Percentiles rank a stretch among this genome's conserved stretches.
These are phyloP conservation scores for Phrynosoma blainvillii DNA, from an alignment of 2,113 vertebrate species.

Conservation along the genomic window DNA sequence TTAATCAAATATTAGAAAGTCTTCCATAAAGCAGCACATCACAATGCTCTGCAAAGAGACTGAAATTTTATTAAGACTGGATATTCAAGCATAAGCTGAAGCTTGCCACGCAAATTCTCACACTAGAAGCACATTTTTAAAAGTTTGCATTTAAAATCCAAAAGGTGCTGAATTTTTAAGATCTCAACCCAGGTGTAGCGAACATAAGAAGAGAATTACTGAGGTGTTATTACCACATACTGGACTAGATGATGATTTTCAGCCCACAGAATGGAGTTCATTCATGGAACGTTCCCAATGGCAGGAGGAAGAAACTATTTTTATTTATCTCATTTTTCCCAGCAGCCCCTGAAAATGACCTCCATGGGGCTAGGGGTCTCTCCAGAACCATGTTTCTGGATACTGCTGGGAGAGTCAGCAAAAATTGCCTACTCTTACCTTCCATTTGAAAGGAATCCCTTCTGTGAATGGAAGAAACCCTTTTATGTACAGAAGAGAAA, in stretches of 20 bases:
- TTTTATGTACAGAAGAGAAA: no score
- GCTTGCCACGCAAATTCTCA: background rate
- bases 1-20: background rate
- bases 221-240: background rate
- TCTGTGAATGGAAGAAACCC: background rate
- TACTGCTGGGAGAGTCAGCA: background rate
- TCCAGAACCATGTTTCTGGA: background rate
- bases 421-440: background rate
- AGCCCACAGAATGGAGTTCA: no score
- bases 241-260: background rate
- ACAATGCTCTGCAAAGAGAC: background rate
- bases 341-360: background rate
- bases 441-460: background rate
- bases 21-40: background rate
- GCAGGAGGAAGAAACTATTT: background rate
- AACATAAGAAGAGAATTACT: background rate
- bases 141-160: conserved; percentile 3
- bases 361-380: background rate
- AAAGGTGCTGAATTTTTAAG: background rate
- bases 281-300: background rate
- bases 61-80: background rate
- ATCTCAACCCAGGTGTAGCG: background rate
- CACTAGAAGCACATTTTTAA: background rate
- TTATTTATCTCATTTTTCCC: no score
- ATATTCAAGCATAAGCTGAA: background rate